Evolutionary conservation across 2,888 invertebrate species (phyloP), one percentile per base, ranked within the genome.

Genomic region (Lasioglossum marginatum): DNA sequence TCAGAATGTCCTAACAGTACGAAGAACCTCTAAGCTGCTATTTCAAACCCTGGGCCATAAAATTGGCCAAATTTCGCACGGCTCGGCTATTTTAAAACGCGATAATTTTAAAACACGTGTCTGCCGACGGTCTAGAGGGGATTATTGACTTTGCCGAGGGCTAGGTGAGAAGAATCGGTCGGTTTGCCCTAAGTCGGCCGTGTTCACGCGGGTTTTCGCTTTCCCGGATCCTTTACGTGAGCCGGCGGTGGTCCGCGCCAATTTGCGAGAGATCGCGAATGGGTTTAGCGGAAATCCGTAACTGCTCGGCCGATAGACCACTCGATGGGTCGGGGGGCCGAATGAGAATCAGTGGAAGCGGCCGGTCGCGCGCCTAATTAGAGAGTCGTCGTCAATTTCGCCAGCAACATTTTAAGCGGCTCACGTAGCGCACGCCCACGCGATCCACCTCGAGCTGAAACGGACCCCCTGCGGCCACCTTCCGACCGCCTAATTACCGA

Each of bases 401-500:
- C 87, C 84, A 82, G 89, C 90, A 89, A 92, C 92, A 91, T 92
- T 91, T 93, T 91, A 92, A 87, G 82, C 83, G 79, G 75, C 80
- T 87, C 90, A 52, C 86, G 72, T 85, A 83, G 71, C 87, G 87
- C 84, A 88, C 92, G 88, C 93, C 90, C 90, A 92, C 92, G 90
- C 88, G 84, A 85, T 86, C 48, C 75, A 80, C 77, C 87, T 81
- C 84, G 75, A 76, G 88, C 88, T 83, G 76, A 88, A 87, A 83
- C 83, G 82, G 92, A 92, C 92, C 93, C 93, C 93, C 93, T 88
- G 93, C 89, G 87, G 93, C 88, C 85, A 86, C 88, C 89, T 90
- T 87, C 89, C 91, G 88, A 87, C 84, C 89, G 90, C 90, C 93
- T 94, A 94, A 94, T 94, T 94, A 93, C 91, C 92, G 91, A 93